phyloP scores from a whole-genome alignment of 1,140 invertebrate genomes.

The Psilanteris sp. region DNA sequence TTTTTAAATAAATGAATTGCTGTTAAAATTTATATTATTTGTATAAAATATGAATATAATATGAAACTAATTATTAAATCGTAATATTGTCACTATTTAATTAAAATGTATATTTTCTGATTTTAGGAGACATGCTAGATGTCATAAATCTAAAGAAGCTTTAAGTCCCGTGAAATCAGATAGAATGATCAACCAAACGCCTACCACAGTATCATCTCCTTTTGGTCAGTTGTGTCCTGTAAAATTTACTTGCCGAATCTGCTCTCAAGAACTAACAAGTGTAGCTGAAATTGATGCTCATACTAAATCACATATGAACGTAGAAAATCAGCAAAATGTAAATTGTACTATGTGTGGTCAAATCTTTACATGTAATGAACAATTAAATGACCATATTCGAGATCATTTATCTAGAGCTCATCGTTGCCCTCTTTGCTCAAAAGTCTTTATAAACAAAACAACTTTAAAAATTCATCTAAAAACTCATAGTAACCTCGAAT shows the following conservation, averaged over 20 bases:
- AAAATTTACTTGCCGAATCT: constrained; percentile 69
- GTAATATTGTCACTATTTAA: no score
- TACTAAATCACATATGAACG: constrained; percentile 64
- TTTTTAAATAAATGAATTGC: no score
- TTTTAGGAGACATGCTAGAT: constrained; percentile 64
- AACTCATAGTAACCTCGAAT: constrained; percentile 51
- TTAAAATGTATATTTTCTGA: background rate
- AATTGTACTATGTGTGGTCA: constrained; percentile 70
- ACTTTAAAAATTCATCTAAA: constrained; percentile 69
- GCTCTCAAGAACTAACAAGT: constrained; percentile 66
- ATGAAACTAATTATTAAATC: no score
- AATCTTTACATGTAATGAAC: constrained; percentile 38
- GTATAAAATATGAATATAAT: no score
- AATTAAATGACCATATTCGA: constrained; percentile 65
- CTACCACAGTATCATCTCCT: constrained; percentile 21
- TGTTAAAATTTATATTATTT: no score
- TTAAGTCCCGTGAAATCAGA: constrained; percentile 23
- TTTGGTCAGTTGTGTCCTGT: constrained; percentile 65
- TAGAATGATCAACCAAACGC: background rate
- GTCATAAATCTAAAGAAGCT: constrained; percentile 59
- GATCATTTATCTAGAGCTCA: constrained; percentile 63
- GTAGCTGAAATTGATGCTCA: constrained; percentile 68
- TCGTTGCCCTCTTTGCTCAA: constrained; percentile 67
- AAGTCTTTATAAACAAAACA: constrained; percentile 69
- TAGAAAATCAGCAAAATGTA: constrained; percentile 17